Evolutionary conservation across 2,888 invertebrate species (phyloP).

Genomic region (Leptopterna dolabrata): DNA sequence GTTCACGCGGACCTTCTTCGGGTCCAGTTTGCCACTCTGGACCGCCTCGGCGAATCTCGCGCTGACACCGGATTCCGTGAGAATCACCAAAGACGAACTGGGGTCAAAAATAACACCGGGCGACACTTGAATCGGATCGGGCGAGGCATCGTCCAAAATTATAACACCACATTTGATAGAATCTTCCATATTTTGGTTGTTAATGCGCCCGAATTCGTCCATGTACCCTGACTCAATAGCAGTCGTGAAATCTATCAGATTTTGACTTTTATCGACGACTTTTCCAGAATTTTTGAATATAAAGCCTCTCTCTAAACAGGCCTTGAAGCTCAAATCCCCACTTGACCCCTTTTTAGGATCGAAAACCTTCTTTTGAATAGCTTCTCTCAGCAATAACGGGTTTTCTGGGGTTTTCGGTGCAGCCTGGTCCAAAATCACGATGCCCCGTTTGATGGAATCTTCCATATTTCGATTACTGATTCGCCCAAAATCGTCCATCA

Average conservation of each 20-base stretch:
- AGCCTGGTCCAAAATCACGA: constrained; percentile 58
- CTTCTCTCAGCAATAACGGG: constrained; percentile 85
- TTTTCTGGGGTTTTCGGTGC: constrained; percentile 79
- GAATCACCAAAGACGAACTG: constrained; percentile 75
- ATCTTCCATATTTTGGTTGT: constrained; percentile 77
- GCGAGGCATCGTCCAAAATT: constrained; percentile 72
- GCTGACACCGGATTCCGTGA: constrained; percentile 76
- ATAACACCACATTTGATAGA: constrained; percentile 78
- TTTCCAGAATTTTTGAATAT: constrained; percentile 86
- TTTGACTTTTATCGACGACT: constrained; percentile 82
- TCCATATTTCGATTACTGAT: constrained; percentile 79
- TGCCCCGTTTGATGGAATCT: constrained; percentile 70
- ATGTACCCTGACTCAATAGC: constrained; percentile 84
- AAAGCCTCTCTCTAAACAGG: constrained; percentile 86
- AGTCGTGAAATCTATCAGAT: constrained; percentile 71
- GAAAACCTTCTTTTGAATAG: constrained; percentile 84
- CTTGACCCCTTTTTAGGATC: constrained; percentile 92
- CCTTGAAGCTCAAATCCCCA: constrained; percentile 84
- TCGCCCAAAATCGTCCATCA: constrained; percentile 83
- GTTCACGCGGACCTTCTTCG: constrained; percentile 72
- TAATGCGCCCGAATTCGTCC: constrained; percentile 82
- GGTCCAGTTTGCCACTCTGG: constrained; percentile 78
- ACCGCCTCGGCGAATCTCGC: constrained; percentile 81
- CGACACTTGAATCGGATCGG: constrained; percentile 79
- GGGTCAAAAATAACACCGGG: constrained; percentile 81